Evolutionary conservation across 1,140 invertebrate species (phyloP).

Genomic region (Stratiolaelaps scimitus): DNA sequence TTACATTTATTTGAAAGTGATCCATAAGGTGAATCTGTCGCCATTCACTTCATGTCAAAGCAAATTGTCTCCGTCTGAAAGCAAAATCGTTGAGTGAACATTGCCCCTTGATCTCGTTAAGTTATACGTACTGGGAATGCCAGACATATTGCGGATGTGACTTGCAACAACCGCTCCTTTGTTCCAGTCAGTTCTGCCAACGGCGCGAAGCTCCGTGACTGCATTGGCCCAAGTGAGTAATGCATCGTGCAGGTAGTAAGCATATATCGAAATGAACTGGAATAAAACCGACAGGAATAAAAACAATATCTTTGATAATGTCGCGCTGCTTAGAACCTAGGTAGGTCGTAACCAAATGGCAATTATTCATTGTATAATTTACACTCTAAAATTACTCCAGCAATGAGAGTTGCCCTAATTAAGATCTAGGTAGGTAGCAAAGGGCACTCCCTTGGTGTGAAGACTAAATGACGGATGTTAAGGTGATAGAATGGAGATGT

Average conservation of each 20-base stretch:
- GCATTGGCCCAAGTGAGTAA: slow-evolving; percentile 78
- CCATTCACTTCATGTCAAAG: too few species aligned
- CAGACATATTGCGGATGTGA: slow-evolving; percentile 37
- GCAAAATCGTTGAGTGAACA: too few species aligned
- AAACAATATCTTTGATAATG: slow-evolving; percentile 20
- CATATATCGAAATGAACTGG: slow-evolving; percentile 74
- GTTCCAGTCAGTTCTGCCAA: slow-evolving; percentile 36
- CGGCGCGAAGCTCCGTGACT: slow-evolving; percentile 55
- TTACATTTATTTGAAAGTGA: too few species aligned
- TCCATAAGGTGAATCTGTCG: too few species aligned
- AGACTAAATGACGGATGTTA: too few species aligned
- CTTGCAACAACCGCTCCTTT: slow-evolving; percentile 42
- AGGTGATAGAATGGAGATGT: too few species aligned
- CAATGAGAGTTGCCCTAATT: too few species aligned
- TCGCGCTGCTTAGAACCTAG: neutral
- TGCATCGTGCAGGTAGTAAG: slow-evolving; percentile 89
- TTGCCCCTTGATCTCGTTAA: too few species aligned
- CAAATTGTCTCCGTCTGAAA: too few species aligned
- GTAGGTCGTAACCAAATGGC: slow-evolving; percentile 2
- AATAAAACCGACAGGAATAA: slow-evolving; percentile 40
- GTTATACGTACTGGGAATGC: slow-evolving; percentile 34
- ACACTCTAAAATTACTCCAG: too few species aligned
- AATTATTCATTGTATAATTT: slow-evolving; percentile 18
- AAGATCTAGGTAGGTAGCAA: too few species aligned
- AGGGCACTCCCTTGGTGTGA: too few species aligned